Base-by-base conservation (phyloP, 2,888 invertebrate species). In the Agrotis exclamationis region DNA sequence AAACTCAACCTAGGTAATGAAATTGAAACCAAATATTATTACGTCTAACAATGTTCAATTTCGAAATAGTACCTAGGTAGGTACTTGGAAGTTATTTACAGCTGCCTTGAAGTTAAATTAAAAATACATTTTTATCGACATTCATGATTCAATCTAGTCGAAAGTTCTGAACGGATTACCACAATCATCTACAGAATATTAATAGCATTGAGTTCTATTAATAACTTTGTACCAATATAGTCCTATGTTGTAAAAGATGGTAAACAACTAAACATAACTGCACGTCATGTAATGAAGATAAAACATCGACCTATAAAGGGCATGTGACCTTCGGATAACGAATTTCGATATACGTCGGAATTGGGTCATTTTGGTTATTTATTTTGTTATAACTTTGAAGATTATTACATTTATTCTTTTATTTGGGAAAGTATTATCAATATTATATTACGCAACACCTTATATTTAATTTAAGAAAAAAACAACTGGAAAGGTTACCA, bases 241-340 rank as follows among this genome's bases (percentile, higher is more conserved):
- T 44, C 39, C 11, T 62, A 62, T 80, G 58, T 45, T 53, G 48
- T 53, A 65, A 62, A 20, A 50, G 16, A 3, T 24, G 20, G 28
- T 48, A 53, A 64, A 62, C 56, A 63, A 18, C 22, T 48, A 53
- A 64, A 62, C 56, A 63, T 56, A 45, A 39, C 33, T 22, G 22
- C 28, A 48, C 44, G 60, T 78, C 20, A 59, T 45, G 6, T 39
- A 24, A 33, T 45, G 48, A 33, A 60, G 60, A 76, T 76, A 74
- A 70, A 53, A 58, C 44, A 20, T 48, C 48, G 44, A 64, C 59
- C 53, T 56, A 24, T 14, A 53, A 45, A 76, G 74, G 74, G 79
- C 45, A 44, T 60, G 53, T 65, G 57, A 62, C 65, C 80, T 79
- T 79, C 74, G 44, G 80, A 65, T 76, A 62, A 65, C 39, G 20